These are phyloP conservation scores for Muscicapa adusta DNA, from an alignment of 2,113 vertebrate species.

Conservation along the genomic window DNA sequence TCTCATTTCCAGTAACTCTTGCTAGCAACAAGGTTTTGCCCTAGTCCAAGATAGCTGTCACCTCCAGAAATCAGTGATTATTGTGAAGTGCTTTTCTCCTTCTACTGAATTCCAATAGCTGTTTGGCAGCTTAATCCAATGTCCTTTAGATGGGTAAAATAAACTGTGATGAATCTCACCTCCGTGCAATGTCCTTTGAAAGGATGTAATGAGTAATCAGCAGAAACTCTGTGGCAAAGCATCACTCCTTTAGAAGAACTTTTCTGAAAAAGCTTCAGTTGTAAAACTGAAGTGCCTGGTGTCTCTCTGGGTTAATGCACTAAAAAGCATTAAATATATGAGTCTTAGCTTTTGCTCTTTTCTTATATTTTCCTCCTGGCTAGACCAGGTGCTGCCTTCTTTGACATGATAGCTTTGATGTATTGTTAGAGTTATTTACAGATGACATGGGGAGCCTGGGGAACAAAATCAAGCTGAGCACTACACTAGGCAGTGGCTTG, in stretches of 20 bases:
- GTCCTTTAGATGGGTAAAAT: background rate
- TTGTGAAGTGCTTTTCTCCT: background rate
- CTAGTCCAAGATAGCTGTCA: background rate
- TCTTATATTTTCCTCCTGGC: background rate
- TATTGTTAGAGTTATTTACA: background rate
- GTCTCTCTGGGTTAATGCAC: fast-evolving
- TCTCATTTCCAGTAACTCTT: background rate
- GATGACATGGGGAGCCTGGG: background rate
- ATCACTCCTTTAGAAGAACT: background rate
- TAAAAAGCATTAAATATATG: background rate
- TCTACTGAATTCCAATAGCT: background rate
- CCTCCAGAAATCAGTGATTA: background rate
- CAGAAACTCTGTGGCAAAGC: background rate
- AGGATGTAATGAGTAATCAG: background rate
- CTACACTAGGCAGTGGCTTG: background rate
- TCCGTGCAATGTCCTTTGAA: background rate
- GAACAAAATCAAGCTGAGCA: background rate
- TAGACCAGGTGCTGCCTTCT: background rate
- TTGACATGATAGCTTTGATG: background rate
- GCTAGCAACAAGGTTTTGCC: background rate
- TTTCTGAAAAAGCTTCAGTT: background rate
- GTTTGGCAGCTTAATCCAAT: background rate
- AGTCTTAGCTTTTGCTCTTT: background rate
- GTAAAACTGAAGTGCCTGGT: background rate
- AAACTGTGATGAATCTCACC: background rate